Evolutionary conservation across 2,113 vertebrate species (phyloP), one percentile per base, ranked within the genome.

Genomic region (Pangasianodon hypophthalmus): DNA sequence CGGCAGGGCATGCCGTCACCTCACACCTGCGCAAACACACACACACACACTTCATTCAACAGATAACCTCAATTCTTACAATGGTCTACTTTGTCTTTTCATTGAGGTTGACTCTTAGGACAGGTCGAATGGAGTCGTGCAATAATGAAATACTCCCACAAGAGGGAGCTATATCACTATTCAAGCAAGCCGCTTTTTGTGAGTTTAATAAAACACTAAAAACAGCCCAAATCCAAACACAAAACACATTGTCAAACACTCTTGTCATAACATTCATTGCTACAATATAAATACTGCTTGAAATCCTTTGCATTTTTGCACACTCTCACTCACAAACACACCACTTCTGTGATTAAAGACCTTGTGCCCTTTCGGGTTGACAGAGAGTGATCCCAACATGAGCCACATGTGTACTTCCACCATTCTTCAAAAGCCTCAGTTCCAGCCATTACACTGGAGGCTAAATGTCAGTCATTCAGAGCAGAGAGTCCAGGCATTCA

Each of bases 1-100:
- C 64, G 84, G 67, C 85, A 92, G 91, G 95, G 96, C 97, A 98
- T 99, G 93, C 95, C 97, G 96, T 95, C 95, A 95, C 94, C 93
- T 92, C 92, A 92, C 92, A 95, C 92, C 91, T 88, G 83, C 54
- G 56, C 48, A 87, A 54, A 87, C 71, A 75, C 81, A 60, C 60
- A 87, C 64, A 86, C 64, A 71, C 84, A 50, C 44, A 64, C 48
- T 71, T 77, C 67, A 75, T 89, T 89, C 26, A 89, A 50, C 67
- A 84, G 41, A 75, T 50, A 71, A 71, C 67, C 41, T 60, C 41
- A n/a, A 56, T 88, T 84, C 37, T 58, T 32, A 67, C 44, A 52
- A 37, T 54, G 29, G 9, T 82, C 29, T 80, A 82, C 60, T 82
- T 88, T 69, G n/a, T 88, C 48, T 29, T 87, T 87, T 60, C 54